Evolutionary conservation across 2,888 invertebrate species (phyloP), one percentile per base, ranked within the genome.

Genomic region (Augiades crinisus): DNA sequence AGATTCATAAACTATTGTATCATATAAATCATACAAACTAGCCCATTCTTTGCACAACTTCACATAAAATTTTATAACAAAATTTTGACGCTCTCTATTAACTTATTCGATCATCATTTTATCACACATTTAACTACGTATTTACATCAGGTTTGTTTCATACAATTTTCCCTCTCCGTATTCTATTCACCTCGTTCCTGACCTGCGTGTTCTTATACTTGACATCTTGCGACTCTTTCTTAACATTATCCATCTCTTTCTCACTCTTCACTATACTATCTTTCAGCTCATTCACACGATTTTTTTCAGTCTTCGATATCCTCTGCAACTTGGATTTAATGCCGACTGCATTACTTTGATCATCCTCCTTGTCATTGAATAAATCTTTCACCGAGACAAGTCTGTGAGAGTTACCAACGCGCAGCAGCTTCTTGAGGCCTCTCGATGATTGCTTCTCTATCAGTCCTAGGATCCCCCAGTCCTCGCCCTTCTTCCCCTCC

Each of bases 341-440:
- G 1, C 55, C 59, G 16, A 63, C 59, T 5, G 37, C 50, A 2
- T 55, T 6, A 22, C 21, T 22, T 47, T 2, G 10, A 17, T 59
- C 60, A 0, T 74, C 68, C 0, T 79, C 75, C 1, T 75, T 68
- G 8, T 88, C 89, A 1, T 86, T 83, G 63, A 94, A 94, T 33
- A 94, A 70, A 59, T 92, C 92, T 60, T 91, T 92, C 0, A 94
- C 91, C 4, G 93, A 91, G 14, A 94, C 90, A 50, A 94, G 75
- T 63, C 93, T 84, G 14, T 86, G 84, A 0, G 81, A 78, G 49
- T 82, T 85, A 0, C 84, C 84, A 0, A 76, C 74, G 43, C 72
- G 54, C 0, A 85, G 58, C 27, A 84, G 41, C 24, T 78, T 78
- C 52, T 81, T 84, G 0, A 84, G 45, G 24, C 90, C 78, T 69